phyloP scores from a whole-genome alignment of 2,888 invertebrate genomes.

The Mesorhabditis spiculigera region DNA sequence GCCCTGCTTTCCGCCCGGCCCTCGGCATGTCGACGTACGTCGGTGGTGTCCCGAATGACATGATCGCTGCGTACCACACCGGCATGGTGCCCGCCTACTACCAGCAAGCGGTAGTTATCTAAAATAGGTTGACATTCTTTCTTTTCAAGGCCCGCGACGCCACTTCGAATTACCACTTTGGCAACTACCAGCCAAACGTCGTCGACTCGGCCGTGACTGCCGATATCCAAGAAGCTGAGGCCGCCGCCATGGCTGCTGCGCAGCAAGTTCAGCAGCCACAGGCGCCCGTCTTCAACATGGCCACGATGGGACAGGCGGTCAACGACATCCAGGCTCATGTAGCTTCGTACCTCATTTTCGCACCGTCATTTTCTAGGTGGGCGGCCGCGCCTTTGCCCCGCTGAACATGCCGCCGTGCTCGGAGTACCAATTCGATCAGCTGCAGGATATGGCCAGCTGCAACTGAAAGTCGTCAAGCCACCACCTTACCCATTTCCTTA shows the following conservation, averaged over 20 bases:
- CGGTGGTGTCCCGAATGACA: neutral
- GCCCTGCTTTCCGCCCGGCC: too few species aligned
- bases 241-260: too few species aligned
- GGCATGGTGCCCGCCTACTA: neutral
- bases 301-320: neutral
- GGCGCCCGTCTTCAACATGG: neutral
- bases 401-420: slow-evolving; percentile 3
- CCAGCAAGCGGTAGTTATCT: slow-evolving; percentile 4
- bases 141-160: neutral
- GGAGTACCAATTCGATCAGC: slow-evolving; percentile 1
- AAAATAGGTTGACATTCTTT: neutral
- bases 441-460: slow-evolving; percentile 3
- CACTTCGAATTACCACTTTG: neutral
- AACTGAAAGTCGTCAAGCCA: neutral
- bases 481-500: neutral
- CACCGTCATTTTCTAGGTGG: neutral
- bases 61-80: neutral
- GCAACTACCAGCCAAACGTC: neutral
- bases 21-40: neutral
- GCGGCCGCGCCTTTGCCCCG: slow-evolving; percentile 3
- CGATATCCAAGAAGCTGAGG: neutral
- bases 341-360: neutral
- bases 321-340: neutral
- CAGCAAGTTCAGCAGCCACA: neutral
- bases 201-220: neutral